These are phyloP conservation scores for Leptinotarsa juncta DNA, from an alignment of 2,888 invertebrate genomes.

Conservation along the genomic window DNA sequence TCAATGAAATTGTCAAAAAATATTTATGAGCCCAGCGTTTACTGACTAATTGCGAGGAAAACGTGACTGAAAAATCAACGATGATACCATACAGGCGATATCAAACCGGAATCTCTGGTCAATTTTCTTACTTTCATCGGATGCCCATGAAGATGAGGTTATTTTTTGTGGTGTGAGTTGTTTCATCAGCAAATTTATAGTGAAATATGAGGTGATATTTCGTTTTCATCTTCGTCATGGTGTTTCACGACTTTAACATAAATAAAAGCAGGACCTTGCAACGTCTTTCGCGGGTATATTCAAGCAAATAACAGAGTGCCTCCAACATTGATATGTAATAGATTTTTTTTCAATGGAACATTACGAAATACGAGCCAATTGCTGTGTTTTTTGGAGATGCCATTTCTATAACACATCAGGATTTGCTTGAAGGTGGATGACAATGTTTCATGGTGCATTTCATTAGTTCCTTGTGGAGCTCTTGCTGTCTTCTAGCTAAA, in stretches of 20 bases:
- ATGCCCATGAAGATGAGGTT: slow-evolving; percentile 13
- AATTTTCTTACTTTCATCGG: slow-evolving; percentile 12
- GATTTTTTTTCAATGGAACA: no score
- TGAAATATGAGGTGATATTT: not conserved
- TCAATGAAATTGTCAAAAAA: slow-evolving; percentile 20
- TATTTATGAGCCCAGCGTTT: slow-evolving; percentile 14
- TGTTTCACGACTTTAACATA: not conserved
- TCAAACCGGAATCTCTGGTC: slow-evolving; percentile 6
- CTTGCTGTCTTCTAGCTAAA: no score
- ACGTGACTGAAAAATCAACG: slow-evolving; percentile 11
- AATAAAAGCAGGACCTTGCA: not conserved
- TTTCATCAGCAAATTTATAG: not conserved
- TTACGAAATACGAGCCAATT: no score
- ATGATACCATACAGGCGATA: slow-evolving; percentile 14
- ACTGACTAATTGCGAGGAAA: slow-evolving; percentile 13
- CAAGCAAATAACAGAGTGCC: not conserved
- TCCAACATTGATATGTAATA: no score
- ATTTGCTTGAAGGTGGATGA: no score
- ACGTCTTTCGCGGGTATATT: no score
- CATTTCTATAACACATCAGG: no score
- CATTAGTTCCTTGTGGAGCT: no score
- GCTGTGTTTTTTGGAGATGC: no score
- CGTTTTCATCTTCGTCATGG: not conserved
- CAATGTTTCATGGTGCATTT: no score
- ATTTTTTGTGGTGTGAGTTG: slow-evolving; percentile 9